Evolutionary conservation across 2,888 invertebrate genomes (phyloP), one percentile per base, ranked within the genome.

Genomic region (Rhamnusium bicolor): DNA sequence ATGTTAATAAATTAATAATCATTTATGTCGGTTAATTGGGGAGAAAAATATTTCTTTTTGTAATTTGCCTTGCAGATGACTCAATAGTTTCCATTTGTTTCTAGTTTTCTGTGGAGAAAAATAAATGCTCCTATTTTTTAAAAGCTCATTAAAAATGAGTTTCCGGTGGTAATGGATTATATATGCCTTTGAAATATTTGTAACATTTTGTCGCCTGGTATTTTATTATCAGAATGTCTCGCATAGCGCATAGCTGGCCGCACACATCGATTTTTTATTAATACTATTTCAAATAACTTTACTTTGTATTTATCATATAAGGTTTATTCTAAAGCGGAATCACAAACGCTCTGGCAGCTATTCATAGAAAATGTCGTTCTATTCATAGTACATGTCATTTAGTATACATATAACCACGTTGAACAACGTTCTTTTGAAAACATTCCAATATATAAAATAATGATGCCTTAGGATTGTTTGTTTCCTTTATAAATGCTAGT

Each of bases 381-480:
- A 56, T 54, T 54, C 54, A 56, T 27, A 27, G 54, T 7, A 12
- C 54, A 6, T 56, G 54, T 56, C 54, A 27, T 56, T n/a, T 27
- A 27, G n/a, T 27, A 56, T 27, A 27, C 16, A 51, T 24, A 24
- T 24, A 24, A 24, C 6, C 1, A 10, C 40, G 40, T 40, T 12
- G 12, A 10, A 12, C 32, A 12, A 12, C 7, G 24, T 21, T 6
- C 21, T 12, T 54, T 54, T 54, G 54, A 24, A 54, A 54, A 54
- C n/a, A 54, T 40, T 40, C 4, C 40, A 40, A 10, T n/a, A 24
- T n/a, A n/a, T n/a, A n/a, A n/a, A n/a, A n/a, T n/a, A n/a, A n/a
- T n/a, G n/a, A n/a, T n/a, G n/a, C n/a, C n/a, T n/a, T n/a, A n/a
- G n/a, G n/a, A n/a, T n/a, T n/a, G n/a, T n/a, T n/a, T n/a, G n/a